Evolutionary conservation across 2,888 invertebrate species (phyloP), one percentile per base, ranked within the genome.

Genomic region (Mythimna vitellina): DNA sequence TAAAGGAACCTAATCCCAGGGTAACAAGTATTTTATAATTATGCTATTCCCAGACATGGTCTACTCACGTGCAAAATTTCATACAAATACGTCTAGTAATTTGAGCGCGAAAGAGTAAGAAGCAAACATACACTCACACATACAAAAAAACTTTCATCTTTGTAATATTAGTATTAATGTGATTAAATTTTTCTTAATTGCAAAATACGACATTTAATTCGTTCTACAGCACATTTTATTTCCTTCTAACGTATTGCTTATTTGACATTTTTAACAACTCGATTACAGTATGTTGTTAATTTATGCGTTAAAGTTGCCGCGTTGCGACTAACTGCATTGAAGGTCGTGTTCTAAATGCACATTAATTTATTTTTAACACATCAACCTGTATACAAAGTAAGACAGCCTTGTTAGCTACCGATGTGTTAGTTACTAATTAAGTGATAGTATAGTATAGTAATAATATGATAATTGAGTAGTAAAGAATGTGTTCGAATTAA

Each of bases 341-440:
- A 83, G 82, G 79, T 64, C 79, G 70, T 54, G 83, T 67, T 79
- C 83, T 73, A 73, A 74, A 76, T 83, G 76, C 82, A 82, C 67
- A 58, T 82, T 82, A 82, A 84, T 83, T 82, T 68, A 78, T 71
- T 76, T 84, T 73, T 67, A 58, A 67, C 74, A 65, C 61, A 71
- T 72, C 68, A 57, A 32, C 29, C 46, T 54, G 49, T 68, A 63
- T 68, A 58, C 53, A 14, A 60, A 61, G 10, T 17, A 22, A 35
- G 62, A 53, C 38, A 49, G 70, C 73, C 70, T 73, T 70, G 82
- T 72, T 22, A 25, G 42, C 38, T 46, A 49, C 38, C 10, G 38
- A 65, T 20, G 73, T 49, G 29, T 51, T 67, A 67, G 64, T 80
- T 46, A 51, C 22, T 67, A 61, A 74, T 66, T 63, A 57, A 22